Base-by-base conservation (phyloP, 2,888 invertebrate species). In the Ochlodes sylvanus region DNA sequence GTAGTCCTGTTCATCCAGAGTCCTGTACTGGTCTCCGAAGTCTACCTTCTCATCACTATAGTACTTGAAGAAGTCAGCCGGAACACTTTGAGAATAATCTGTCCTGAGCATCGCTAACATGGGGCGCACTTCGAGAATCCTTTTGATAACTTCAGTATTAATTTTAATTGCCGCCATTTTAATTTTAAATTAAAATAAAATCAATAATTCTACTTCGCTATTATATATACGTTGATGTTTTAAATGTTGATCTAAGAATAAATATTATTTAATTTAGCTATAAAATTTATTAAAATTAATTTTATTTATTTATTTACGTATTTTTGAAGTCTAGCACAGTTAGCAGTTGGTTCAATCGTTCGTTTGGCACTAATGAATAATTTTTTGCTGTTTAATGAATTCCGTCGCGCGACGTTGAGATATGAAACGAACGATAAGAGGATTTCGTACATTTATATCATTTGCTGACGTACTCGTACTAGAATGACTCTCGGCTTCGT, bases 21-120 rank as follows among this genome's bases (percentile, higher is more conserved):
- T 80, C 19, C 83, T 80, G 67, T 84, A 86, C 27, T 78, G 79
- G 0, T 84, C 82, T 5, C 80, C 77, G 3, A 79, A 70, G 42
- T 73, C 71, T 12, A 70, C 66, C 17, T 61, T 73, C 1, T 78
- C 73, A 0, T 88, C 87, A 72, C 82, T 83, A 42, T 90, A 87
- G 65, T 85, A 90, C 76, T 89, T 89, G 65, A 88, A 88, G 12
- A 90, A 80, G 42, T 88, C 82, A 1, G 83, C 81, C 6, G 73
- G 38, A 19, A 77, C 79, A n/a, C 75, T 77, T 19, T 83, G 77
- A 0, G 86, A 82, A 55, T 79, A 82, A 6, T 73, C 71, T 17
- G 74, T 72, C 58, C 74, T 82, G 0, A 73, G 41, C 0, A 78
- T 15, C 12, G 73, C 66, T 14, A 74, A 76, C 9, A 80, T 42